Evolutionary conservation across 2,113 vertebrate genomes (phyloP).

Genomic region (Taxidea taxus): DNA sequence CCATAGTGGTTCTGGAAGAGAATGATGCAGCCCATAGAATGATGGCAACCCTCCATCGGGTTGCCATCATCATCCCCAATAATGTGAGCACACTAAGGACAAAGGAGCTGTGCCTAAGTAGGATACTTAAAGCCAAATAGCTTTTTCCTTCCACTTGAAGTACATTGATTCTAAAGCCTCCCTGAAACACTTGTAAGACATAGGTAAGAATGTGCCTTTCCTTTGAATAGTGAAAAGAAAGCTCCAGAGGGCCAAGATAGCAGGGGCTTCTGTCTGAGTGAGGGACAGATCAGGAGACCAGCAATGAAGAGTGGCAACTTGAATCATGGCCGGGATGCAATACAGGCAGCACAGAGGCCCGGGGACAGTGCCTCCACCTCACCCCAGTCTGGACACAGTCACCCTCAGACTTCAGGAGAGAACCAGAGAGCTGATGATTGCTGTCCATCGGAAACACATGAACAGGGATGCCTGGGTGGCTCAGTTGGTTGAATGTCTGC

Average conservation of each 20-base stretch:
- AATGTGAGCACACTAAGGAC: background rate
- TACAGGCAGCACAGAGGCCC: background rate
- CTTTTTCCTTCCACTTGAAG: background rate
- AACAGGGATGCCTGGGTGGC: background rate
- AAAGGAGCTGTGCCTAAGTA: background rate
- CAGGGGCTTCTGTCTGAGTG: background rate
- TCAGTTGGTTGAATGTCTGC: too few relatives aligned
- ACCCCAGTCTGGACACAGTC: background rate
- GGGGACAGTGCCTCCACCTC: rapidly evolving
- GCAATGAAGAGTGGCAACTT: background rate
- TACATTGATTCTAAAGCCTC: background rate
- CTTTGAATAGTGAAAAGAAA: background rate
- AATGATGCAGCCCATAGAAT: too few relatives aligned
- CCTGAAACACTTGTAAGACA: background rate
- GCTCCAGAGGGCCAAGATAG: background rate
- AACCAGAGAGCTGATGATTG: background rate
- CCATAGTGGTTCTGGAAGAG: background rate
- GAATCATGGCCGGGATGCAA: rapidly evolving
- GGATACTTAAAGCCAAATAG: background rate
- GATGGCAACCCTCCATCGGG: too few relatives aligned
- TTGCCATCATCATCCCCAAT: background rate
- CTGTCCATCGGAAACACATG: background rate
- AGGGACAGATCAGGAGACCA: background rate
- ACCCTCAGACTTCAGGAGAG: background rate
- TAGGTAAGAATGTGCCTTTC: background rate